Conservation (phyloP, 2,797 vertebrate genomes). For the Bryconaethiops microstoma region DNA sequence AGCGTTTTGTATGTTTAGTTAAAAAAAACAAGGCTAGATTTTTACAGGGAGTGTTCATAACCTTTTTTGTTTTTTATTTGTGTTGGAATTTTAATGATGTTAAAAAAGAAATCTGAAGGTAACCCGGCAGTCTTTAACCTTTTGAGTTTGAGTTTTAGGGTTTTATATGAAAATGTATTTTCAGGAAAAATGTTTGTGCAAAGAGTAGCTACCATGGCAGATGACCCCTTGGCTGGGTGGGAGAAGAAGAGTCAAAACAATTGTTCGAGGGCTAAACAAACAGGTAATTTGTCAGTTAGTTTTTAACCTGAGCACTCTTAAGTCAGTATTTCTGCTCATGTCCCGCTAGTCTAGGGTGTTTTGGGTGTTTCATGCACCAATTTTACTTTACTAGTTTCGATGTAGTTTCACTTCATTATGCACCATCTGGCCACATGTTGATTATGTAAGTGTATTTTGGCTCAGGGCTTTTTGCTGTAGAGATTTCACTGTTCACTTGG, state of each 20-base stretch:
- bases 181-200: conserved; percentile 28
- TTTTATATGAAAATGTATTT: conserved; percentile 52
- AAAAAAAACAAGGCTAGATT: conserved; percentile 46
- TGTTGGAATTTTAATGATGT: conserved; percentile 33
- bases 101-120: conserved; percentile 28
- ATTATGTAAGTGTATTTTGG: conserved; percentile 2
- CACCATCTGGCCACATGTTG: conserved; percentile 22
- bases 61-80: conserved; percentile 37
- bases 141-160: not conserved
- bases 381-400: conserved; percentile 13
- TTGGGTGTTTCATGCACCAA: not conserved
- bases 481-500: conserved; percentile 21
- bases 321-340: conserved; percentile 14
- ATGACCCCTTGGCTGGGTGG: not conserved
- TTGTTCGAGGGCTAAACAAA: conserved; percentile 19
- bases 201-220: conserved; percentile 9
- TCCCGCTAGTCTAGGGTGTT: not conserved
- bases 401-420: conserved; percentile 1
- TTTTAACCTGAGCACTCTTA: not conserved
- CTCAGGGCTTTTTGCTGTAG: conserved; percentile 26
- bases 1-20: conserved; percentile 38
- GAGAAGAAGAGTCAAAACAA: not conserved
- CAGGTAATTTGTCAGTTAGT: not conserved
- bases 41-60: conserved; percentile 51
- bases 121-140: conserved; percentile 25